Percentiles rank a stretch among this genome's conserved stretches.
phyloP scores from a whole-genome alignment of 2,113 vertebrate genomes.

The Mola mola region DNA sequence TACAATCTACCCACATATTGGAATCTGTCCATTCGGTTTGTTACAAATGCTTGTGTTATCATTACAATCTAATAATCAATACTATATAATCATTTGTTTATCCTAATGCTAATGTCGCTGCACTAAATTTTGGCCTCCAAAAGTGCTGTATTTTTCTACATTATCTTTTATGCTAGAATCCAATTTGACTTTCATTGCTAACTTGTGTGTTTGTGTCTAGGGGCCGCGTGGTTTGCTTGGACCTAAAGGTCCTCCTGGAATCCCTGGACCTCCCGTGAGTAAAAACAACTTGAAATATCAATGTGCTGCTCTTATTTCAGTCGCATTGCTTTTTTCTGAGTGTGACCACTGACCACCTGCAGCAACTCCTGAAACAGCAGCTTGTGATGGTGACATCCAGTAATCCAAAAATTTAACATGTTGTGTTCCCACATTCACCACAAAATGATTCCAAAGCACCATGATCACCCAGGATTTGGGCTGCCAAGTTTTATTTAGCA shows the following conservation, averaged over 20 bases:
- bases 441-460: constrained; percentile 10
- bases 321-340: constrained; percentile 5
- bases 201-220: constrained; percentile 71
- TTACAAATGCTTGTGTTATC: no score
- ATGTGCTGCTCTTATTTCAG: constrained; percentile 9
- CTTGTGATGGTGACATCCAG: constrained; percentile 1
- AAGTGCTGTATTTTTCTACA: no score
- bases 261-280: constrained; percentile 94
- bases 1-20: no score
- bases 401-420: constrained; percentile 20
- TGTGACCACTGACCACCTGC: constrained; percentile 13
- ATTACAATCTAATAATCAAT: no score
- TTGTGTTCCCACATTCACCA: constrained; percentile 1
- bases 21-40: no score
- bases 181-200: not conserved
- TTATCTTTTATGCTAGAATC: no score
- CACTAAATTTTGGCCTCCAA: no score
- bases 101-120: no score
- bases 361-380: constrained; percentile 19
- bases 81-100: no score
- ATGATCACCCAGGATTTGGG: not conserved
- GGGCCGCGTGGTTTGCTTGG: constrained; percentile 94
- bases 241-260: constrained; percentile 91
- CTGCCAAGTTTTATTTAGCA: not conserved
- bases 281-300: not conserved